Evolutionary conservation across 2,113 vertebrate genomes (phyloP), one percentile per base, ranked within the genome.

Genomic region (Dascyllus trimaculatus): DNA sequence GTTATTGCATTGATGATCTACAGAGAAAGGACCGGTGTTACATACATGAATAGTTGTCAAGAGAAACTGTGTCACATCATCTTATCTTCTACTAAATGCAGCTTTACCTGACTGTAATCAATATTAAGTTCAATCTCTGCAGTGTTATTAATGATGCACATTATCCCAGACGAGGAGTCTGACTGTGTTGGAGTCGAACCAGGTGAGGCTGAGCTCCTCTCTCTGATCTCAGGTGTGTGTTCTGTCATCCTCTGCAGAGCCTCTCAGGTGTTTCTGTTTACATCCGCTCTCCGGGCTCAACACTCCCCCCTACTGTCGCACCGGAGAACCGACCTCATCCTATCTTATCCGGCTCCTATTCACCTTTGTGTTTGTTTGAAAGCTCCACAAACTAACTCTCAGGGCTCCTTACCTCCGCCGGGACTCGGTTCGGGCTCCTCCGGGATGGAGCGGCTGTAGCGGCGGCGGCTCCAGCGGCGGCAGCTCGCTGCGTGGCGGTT

Each of bases 401-500:
- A 1, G 2, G 51, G 65, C 54, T 1, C 1, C 25, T 65, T 51
- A 1, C 52, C 21, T 10, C 11, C 38, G 0, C 17, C 40, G 46
- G n/a, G 19, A 57, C 0, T 35, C 0, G 18, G 40, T 25, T 15
- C 11, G 17, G 7, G 26, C 38, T 81, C 11, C 24, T 1, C 24
- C 19, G 13, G 3, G 49, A 68, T 71, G 78, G 45, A 46, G 54
- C 76, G 70, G 19, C 51, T 29, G 58, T 61, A 73, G 66, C 59
- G 4, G 79, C 51, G 3, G 64, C 51, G 5, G 56, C 65, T 35
- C 32, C 51, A 53, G 43, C 70, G 54, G 76, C 75, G 32, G 67
- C 66, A 49, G 71, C 52, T 83, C 82, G 24, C 85, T 90, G 85
- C 86, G 82, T 51, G 87, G 81, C 83, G 87, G 90, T 75, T 94